phyloP scores from a whole-genome alignment of 35 echinoderm and acorn worm genomes.

The Anneissia japonica region DNA sequence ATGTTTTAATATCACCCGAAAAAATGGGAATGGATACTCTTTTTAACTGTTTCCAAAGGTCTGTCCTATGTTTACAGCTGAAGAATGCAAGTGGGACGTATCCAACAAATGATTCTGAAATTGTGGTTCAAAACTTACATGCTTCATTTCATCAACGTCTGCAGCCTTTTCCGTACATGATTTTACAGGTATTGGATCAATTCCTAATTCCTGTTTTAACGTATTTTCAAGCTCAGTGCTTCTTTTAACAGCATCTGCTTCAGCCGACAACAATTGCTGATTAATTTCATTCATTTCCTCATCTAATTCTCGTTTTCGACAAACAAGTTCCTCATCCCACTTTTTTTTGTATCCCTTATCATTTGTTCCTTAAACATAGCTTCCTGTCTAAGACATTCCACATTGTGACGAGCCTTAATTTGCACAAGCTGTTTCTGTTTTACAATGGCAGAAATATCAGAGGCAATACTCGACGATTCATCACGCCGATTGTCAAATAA shows the following conservation, averaged over 20 bases:
- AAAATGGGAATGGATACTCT: conserved; percentile 36
- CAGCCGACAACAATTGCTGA: no score
- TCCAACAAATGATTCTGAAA: background rate
- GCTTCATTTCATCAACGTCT: background rate
- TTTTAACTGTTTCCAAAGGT: conserved; percentile 42
- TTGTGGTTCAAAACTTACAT: background rate
- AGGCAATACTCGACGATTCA: background rate
- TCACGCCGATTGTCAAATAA: background rate
- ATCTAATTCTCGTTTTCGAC: no score
- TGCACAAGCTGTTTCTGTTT: background rate
- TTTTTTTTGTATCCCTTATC: no score
- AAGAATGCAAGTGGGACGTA: background rate
- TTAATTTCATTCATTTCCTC: no score
- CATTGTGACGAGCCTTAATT: no score
- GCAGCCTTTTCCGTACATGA: background rate
- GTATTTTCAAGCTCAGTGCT: no score
- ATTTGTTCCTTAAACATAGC: no score
- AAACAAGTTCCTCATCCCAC: no score
- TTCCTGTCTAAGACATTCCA: no score
- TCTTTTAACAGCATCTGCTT: no score
- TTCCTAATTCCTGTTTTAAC: background rate
- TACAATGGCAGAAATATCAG: background rate
- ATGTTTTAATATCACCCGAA: conserved; percentile 3
- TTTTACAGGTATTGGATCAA: background rate
- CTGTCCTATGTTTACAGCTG: background rate